Evolutionary conservation across 1,140 invertebrate species (phyloP).

Genomic region (Bombus turneri): DNA sequence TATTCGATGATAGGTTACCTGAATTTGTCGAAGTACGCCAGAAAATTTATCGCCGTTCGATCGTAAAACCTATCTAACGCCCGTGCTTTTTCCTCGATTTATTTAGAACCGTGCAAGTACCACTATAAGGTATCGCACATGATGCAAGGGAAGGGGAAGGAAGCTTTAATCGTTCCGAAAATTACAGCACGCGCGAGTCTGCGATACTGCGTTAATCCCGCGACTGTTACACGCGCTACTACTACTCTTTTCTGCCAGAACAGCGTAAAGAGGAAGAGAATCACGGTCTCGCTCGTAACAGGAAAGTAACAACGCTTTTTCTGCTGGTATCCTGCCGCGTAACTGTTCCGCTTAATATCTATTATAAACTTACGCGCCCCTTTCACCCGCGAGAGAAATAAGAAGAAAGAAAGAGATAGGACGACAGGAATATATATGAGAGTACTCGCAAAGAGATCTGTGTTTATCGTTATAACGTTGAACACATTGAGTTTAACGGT

Average conservation of each 20-base stretch:
- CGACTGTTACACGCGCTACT: conserved; percentile 3
- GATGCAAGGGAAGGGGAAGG: conserved; percentile 24
- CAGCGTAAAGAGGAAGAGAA: conserved; percentile 23
- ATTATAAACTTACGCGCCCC: conserved; percentile 39
- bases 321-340: conserved; percentile 4
- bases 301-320: conserved; percentile 34
- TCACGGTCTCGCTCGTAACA: conserved; percentile 41
- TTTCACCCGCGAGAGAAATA: neutral
- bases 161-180: conserved; percentile 62
- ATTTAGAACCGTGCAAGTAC: conserved; percentile 35
- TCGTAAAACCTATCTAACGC: conserved; percentile 35
- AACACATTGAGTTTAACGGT: conserved; percentile 39
- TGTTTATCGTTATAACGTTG: conserved; percentile 23
- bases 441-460: too few species aligned
- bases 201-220: neutral
- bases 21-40: conserved; percentile 10
- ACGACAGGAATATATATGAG: neutral
- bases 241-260: neutral
- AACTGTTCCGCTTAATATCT: conserved; percentile 48
- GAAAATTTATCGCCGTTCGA: conserved; percentile 37
- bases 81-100: conserved; percentile 14
- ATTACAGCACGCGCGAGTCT: conserved; percentile 45
- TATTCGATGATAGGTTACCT: neutral
- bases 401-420: neutral
- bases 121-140: neutral